Percentiles rank a stretch among this genome's conserved stretches.
phyloP scores from a whole-genome alignment of 2,888 invertebrate genomes.

The Cerceris rybyensis region DNA sequence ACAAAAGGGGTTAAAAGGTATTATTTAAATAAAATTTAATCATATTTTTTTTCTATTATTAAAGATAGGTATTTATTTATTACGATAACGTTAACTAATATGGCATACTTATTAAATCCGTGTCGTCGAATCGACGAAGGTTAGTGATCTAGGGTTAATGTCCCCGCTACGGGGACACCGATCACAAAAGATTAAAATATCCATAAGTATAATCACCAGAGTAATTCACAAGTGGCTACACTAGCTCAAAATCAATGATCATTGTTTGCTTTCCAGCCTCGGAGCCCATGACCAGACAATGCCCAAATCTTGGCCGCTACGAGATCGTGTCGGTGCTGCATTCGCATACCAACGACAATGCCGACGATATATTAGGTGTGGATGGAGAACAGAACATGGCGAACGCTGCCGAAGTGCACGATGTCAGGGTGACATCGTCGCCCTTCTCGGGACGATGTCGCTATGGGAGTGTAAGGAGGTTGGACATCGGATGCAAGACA shows the following conservation, averaged over 20 bases:
- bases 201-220: not conserved
- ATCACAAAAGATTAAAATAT: no score
- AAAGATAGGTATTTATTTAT: no score
- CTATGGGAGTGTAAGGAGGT: conserved; percentile 71
- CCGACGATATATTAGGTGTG: conserved; percentile 53
- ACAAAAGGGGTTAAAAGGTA: no score
- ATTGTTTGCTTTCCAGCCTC: conserved; percentile 61
- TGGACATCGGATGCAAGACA: conserved; percentile 78
- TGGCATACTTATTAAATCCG: no score
- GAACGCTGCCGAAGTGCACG: conserved; percentile 72
- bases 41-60: no score
- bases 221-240: not conserved
- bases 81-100: no score
- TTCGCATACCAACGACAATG: conserved; percentile 53
- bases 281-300: conserved; percentile 76
- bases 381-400: conserved; percentile 59
- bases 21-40: no score
- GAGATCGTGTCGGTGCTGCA: conserved; percentile 74
- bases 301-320: conserved; percentile 77
- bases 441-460: conserved; percentile 71
- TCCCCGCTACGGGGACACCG: no score
- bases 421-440: conserved; percentile 70
- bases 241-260: not conserved
- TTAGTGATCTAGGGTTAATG: no score
- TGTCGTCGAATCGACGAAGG: no score